Base-by-base conservation (phyloP, 1,140 invertebrate species). In the Calycopis cecrops region DNA sequence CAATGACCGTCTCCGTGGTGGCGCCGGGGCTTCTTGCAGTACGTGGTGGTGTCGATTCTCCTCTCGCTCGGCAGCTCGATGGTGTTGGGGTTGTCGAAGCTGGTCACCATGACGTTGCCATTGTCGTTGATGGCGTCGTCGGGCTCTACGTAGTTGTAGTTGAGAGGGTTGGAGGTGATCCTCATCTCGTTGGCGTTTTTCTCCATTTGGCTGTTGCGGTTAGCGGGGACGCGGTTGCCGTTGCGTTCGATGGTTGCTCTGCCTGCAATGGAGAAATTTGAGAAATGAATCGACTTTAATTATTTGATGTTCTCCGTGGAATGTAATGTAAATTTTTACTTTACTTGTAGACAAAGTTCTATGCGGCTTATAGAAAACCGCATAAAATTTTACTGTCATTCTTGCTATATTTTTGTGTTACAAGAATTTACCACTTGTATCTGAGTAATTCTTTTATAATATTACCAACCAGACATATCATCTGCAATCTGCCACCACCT, bases 191-290 rank as follows among this genome's bases (percentile, higher is more conserved):
- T 65, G 54, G 78, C 85, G 18, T 82, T 72, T 34, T 80, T 81
- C 53, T 87, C 79, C 0, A 71, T 69, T 51, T 82, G 79, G 0
- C 71, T 59, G 56, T 84, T 88, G 48, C 87, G 70, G 59, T 87
- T 88, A 0, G 74, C 78, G 11, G 79, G 76, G 50, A 83, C 82
- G 37, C 86, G 75, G 61, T 80, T 88, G 9, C 85, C 85, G 54
- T 87, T 86, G 49, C 93, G 91, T 73, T 98, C 96, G 44, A 98
- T 92, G 3, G 96, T 98, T 16, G 96, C 96, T 49, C 96, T 90
- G 17, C 91, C 89, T 90, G 67, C 11, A 83, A 78, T 55, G 12
- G 18, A 6, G 18, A 6, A 2, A 28, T 28, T 28, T 28, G 21
- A 28, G 6, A 28, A 28, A 6, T 28, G 21, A 28, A 2, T 6